Base-by-base conservation (phyloP, 2,888 invertebrate genomes). In the Heliconius hortense region DNA sequence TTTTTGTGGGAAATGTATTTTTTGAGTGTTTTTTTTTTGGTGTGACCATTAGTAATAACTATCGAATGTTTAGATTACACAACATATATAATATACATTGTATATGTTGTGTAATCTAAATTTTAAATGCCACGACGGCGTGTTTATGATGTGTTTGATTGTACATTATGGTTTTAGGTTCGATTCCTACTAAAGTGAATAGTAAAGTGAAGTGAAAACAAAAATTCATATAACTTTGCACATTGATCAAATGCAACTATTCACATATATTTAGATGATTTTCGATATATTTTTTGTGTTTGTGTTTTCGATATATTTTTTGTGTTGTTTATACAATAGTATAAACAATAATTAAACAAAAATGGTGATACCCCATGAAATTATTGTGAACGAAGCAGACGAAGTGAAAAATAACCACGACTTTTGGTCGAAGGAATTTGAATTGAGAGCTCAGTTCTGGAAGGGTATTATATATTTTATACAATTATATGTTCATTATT, bases 371-470 rank as follows among this genome's bases (percentile, higher is more conserved):
- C 76, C 76, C 7, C 63, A 75, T 8, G 79, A 79, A n/a, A 15
- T 74, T 10, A 69, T 63, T 0, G 24, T 74, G 11, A 26, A 26
- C 4, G 76, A 75, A n/a, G 68, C 75, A 15, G 67, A 72, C 21
- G 73, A 68, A 7, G 73, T 53, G 24, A 7, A 64, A 18, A 5
- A 75, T 0, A 73, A 70, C 7, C 56, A 76, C 1, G 76, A 82
- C 0, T 70, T 78, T 0, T 91, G 92, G 93, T 87, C 89, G 0
- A 83, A 86, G 76, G 88, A 90, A 78, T 93, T 89, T 35, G 88
- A 89, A 72, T 79, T 80, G 0, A 85, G 89, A 10, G 87, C 92
- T 0, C 85, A 87, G 73, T 88, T 92, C 80, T 93, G 93, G 93
- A 90, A 89, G 90, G 89, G 92, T 92, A 71, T 60, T 26, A 8